Evolutionary conservation across 1,140 invertebrate species (phyloP).

Genomic region (Trialeurodes vaporariorum): DNA sequence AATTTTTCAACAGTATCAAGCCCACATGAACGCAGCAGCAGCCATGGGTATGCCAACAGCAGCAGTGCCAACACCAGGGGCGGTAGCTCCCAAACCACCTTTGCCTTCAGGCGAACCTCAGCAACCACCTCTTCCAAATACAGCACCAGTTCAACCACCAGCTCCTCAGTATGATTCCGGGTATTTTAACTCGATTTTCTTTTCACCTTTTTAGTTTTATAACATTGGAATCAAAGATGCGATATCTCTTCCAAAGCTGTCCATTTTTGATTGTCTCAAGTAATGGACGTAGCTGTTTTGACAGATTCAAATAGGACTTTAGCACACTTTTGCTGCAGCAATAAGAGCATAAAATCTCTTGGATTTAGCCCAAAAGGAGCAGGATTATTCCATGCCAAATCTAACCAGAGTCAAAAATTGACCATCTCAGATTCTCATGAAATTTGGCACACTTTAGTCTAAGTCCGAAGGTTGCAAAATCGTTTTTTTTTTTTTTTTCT

Average conservation of each 20-base stretch:
- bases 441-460: too few species aligned
- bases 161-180: neutral
- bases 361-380: too few species aligned
- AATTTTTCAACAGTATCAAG: conserved; percentile 2
- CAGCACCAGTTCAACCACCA: neutral
- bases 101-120: conserved; percentile 23
- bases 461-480: too few species aligned
- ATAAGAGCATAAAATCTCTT: too few species aligned
- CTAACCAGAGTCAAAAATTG: too few species aligned
- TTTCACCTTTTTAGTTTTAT: neutral
- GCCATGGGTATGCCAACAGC: conserved; percentile 7
- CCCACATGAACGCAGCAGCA: conserved; percentile 11
- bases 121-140: conserved; percentile 33
- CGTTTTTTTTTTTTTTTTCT: too few species aligned
- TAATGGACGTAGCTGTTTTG: neutral
- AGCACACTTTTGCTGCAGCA: too few species aligned
- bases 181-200: neutral
- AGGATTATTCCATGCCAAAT: too few species aligned
- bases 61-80: conserved; percentile 8
- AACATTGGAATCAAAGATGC: too few species aligned
- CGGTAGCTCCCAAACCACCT: conserved; percentile 23
- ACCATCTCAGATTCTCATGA: too few species aligned
- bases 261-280: neutral
- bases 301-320: too few species aligned
- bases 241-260: too few species aligned